Evolutionary conservation across 2,888 invertebrate species (phyloP).

Genomic region (Oscheius onirici): DNA sequence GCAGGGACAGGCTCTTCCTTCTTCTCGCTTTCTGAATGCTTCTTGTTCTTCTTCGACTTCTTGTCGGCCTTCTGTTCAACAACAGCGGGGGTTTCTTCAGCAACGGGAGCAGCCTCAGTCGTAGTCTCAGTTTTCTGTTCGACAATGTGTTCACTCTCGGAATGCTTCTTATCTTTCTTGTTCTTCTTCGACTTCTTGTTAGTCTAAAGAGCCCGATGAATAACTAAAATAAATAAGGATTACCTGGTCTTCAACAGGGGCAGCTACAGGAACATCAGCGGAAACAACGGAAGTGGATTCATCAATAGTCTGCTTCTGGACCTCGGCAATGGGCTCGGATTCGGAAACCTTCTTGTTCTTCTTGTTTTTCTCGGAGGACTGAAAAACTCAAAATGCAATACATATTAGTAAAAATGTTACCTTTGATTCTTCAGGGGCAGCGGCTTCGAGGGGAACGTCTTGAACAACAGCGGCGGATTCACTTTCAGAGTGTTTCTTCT

Average conservation of each 20-base stretch:
- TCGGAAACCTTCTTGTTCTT: conserved; percentile 47
- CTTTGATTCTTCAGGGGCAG: conserved; percentile 17
- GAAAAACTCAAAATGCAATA: background rate
- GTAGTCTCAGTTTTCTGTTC: background rate
- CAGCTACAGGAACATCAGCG: background rate
- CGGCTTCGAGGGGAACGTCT: conserved; percentile 17
- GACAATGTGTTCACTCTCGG: conserved; percentile 30
- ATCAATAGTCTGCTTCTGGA: background rate
- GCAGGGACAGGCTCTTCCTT: conserved; percentile 8
- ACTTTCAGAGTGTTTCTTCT: background rate
- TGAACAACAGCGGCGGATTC: conserved; percentile 22
- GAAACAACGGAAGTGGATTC: conserved; percentile 14
- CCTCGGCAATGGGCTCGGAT: conserved; percentile 34
- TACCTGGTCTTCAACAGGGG: background rate
- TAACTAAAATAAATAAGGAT: background rate
- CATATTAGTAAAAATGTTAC: background rate
- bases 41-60: conserved; percentile 39
- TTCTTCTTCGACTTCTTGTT: conserved; percentile 24
- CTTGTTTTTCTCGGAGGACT: conserved; percentile 33
- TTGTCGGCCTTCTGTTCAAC: conserved; percentile 21
- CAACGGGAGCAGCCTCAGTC: background rate
- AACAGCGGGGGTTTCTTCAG: conserved; percentile 6
- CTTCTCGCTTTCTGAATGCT: conserved; percentile 45
- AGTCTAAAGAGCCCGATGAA: background rate
- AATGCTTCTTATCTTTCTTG: conserved; percentile 41